Evolutionary conservation across 2,797 vertebrate species (phyloP).

Genomic region (Crenuchus spilurus): DNA sequence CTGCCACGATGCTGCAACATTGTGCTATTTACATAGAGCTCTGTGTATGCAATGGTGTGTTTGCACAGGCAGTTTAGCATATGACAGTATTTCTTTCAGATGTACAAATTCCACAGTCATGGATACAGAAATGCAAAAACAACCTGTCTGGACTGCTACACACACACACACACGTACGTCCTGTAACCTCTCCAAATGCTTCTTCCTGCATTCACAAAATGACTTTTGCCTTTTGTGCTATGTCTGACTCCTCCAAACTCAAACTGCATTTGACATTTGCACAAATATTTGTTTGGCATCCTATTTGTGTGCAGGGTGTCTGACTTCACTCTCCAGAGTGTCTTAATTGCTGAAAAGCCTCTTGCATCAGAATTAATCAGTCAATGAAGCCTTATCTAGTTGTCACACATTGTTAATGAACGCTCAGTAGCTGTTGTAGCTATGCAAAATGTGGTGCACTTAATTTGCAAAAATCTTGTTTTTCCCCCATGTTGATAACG

Average conservation of each 20-base stretch:
- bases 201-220: conserved; percentile 11
- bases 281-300: conserved; percentile 26
- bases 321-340: neutral
- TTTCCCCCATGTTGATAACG: neutral
- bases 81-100: conserved; percentile 2
- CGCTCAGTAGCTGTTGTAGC: neutral
- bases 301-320: neutral
- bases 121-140: neutral
- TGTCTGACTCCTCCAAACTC: neutral
- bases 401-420: conserved; percentile 8
- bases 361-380: neutral
- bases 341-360: neutral
- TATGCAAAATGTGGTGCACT: conserved; percentile 9
- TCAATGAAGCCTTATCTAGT: neutral
- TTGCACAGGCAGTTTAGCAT: conserved; percentile 1
- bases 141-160: neutral
- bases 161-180: too few relatives aligned
- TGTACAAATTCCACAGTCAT: neutral
- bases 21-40: conserved; percentile 26
- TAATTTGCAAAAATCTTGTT: neutral
- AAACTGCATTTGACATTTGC: conserved; percentile 28
- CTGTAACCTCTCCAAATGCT: neutral
- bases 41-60: conserved; percentile 12
- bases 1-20: conserved; percentile 24
- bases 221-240: conserved; percentile 10